Evolutionary conservation across 2,888 invertebrate species (phyloP), one percentile per base, ranked within the genome.

Genomic region (Cryptophagus acutangulus): DNA sequence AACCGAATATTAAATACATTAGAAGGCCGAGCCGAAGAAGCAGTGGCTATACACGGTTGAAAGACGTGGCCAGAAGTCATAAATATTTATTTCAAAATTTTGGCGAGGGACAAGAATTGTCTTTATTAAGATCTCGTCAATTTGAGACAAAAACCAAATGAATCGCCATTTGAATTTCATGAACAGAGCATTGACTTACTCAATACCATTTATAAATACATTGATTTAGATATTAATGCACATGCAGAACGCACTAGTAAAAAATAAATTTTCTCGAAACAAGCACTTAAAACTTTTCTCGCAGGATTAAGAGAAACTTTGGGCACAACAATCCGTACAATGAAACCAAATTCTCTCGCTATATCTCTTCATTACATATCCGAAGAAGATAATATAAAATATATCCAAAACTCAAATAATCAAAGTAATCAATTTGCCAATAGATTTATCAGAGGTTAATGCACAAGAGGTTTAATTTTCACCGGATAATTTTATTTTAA

Each of bases 51-150:
- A 8, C 24, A 20, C n/a, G 24, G 24, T 20, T 20, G 24, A 6
- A 20, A 20, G 6, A 20, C 24, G n/a, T 20, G 24, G 24, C 6
- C 6, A 6, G 24, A 20, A 8, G n/a, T 20, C 24, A 20, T 8
- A 20, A 20, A 20, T 20, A n/a, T n/a, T 20, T 20, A 20, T 8
- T 20, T 20, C 24, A 20, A 20, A 20, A n/a, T 20, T 20, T 20
- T 20, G 24, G 24, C n/a, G 24, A 20, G 24, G 24, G 24, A 20
- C 24, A n/a, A 20, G 24, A 20, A 20, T 20, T 8, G 24, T 20
- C n/a, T 20, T 8, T 8, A 20, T 20, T n/a, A 20, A 20, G 24
- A 20, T 20, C n/a, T 20, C 6, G 24, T 20, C 6, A 20, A 20
- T 20, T 8, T 20, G n/a, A 6, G 24, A n/a, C 24, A 20, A 20